Base-by-base conservation (phyloP, 2,113 vertebrate genomes). In the Elephantulus edwardii region DNA sequence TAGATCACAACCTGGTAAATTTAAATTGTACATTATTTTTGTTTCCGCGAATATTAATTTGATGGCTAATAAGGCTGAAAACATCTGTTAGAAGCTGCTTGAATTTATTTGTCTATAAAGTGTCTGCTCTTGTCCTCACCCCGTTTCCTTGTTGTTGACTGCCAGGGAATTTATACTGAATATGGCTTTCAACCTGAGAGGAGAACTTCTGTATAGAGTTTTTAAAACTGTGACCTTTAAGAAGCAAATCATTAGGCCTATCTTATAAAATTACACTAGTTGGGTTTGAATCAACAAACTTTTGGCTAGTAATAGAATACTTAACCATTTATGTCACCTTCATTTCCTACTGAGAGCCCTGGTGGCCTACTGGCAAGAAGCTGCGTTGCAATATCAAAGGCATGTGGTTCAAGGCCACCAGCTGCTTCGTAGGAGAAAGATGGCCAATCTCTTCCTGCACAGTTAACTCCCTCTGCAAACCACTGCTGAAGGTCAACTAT, bases 41-140 rank as follows among this genome's bases (percentile, higher is more conserved):
- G 68, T 56, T 75, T 75, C 71, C 71, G 81, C 76, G 20, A 85
- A 40, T n/a, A 56, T 54, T 88, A 84, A 1, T 64, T 84, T 74
- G 66, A 28, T 50, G 42, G 16, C 35, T 66, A 66, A 79, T 12
- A 74, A 84, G 11, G 6, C 38, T 88, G 30, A 83, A 64, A 77
- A 74, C 58, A 8, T 87, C 22, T 77, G 38, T 84, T 62, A 85
- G 76, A 90, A 62, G 5, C 28, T 64, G 8, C 38, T 87, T 60
- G 26, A 77, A 91, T 33, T 88, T 81, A 82, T 46, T 89, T 80
- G 72, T 81, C 68, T 48, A 38, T 56, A 85, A 72, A 77, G 17
- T 88, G 22, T 35, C 24, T 74, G 13, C 44, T 80, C 5, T 54
- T 56, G 6, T 81, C n/a, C 35, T 88, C 28, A 79, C 40, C 33